phyloP scores from a whole-genome alignment of 1,140 invertebrate genomes.

The Batillaria attramentaria region DNA sequence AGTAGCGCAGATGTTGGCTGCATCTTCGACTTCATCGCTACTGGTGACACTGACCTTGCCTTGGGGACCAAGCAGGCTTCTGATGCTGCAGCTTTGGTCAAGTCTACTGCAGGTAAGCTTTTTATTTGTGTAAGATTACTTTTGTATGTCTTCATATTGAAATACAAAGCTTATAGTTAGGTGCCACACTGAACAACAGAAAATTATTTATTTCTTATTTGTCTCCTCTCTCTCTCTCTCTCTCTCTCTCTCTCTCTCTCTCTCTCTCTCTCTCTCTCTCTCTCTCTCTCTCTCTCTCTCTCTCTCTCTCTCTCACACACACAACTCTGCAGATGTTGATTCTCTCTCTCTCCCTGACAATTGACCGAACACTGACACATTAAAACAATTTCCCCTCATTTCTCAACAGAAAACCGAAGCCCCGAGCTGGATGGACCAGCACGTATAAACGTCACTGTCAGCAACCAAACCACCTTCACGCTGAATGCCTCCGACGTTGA shows the following conservation, averaged over 20 bases:
- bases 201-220: not conserved
- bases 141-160: too few species aligned
- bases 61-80: not conserved
- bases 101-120: conserved; percentile 13
- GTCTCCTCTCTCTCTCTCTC: not conserved
- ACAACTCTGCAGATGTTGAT: not conserved
- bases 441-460: not conserved
- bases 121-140: not conserved
- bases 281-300: not conserved
- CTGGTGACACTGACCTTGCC: conserved; percentile 13
- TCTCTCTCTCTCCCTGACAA: not conserved
- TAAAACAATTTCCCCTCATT: too few species aligned
- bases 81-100: not conserved
- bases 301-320: not conserved
- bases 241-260: not conserved
- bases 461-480: not conserved
- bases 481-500: not conserved
- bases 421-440: not conserved
- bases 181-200: too few species aligned
- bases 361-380: too few species aligned
- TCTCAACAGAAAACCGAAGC: conserved; percentile 16
- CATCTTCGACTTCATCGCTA: conserved; percentile 29
- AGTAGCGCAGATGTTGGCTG: not conserved
- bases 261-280: not conserved
- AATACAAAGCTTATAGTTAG: too few species aligned